Percentiles rank a stretch among this genome's conserved stretches.
Conservation (phyloP, 2,888 invertebrate genomes). For the Eupithecia vulgata region DNA sequence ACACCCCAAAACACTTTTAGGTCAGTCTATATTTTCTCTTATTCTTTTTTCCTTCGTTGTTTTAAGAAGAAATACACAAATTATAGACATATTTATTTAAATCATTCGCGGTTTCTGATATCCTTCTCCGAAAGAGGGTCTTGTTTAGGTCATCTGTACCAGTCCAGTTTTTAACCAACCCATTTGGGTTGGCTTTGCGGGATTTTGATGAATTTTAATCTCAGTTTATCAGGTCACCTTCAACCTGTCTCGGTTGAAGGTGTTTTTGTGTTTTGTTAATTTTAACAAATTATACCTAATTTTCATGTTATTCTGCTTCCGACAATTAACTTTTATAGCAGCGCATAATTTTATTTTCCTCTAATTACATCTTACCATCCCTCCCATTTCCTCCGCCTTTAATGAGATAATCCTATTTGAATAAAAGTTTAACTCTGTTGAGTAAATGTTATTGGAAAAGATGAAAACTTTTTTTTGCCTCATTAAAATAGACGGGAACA, state of each 20-base stretch:
- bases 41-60: too few species aligned
- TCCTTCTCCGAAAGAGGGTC: neutral
- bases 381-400: neutral
- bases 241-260: too few species aligned
- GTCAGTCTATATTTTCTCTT: too few species aligned
- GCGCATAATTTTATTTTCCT: conserved; percentile 32
- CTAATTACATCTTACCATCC: neutral
- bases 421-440: neutral
- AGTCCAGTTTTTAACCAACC: neutral
- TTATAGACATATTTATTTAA: too few species aligned
- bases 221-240: neutral
- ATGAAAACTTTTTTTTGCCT: neutral
- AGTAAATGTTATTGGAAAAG: neutral
- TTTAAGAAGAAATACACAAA: too few species aligned
- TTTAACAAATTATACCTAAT: neutral
- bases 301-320: conserved; percentile 2
- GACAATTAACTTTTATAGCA: conserved; percentile 25
- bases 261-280: conserved; percentile 1
- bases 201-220: neutral
- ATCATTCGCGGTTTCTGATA: neutral
- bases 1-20: too few species aligned
- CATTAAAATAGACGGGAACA: neutral
- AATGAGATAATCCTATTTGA: conserved; percentile 12
- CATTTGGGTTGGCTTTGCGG: neutral
- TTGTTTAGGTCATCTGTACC: neutral